A percentile compares a stretch with the other conserved stretches of the same genome.
These are phyloP conservation scores for Apis laboriosa DNA, from an alignment of 1,140 invertebrate genomes.

Conservation along the genomic window DNA sequence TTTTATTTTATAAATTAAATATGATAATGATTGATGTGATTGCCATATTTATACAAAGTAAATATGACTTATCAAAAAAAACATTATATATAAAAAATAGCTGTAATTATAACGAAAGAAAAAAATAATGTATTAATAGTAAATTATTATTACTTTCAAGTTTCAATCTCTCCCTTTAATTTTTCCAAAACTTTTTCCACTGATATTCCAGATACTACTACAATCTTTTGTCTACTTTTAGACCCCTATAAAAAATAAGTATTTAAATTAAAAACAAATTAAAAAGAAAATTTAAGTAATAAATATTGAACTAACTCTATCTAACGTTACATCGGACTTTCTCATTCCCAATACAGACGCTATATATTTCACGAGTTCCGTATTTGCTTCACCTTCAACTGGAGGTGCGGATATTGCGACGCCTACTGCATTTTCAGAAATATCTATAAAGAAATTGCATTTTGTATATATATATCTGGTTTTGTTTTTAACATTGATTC, in stretches of 20 bases:
- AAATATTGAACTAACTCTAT: slow-evolving; percentile 81
- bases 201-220: slow-evolving; percentile 75
- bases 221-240: slow-evolving; percentile 80
- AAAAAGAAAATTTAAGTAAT: neutral
- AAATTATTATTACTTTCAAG: slow-evolving; percentile 14
- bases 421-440: slow-evolving; percentile 81
- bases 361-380: slow-evolving; percentile 87
- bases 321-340: slow-evolving; percentile 86
- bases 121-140: neutral
- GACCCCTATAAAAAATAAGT: slow-evolving; percentile 75
- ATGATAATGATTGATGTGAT: slow-evolving; percentile 39
- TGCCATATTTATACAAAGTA: slow-evolving; percentile 64
- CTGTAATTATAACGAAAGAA: slow-evolving; percentile 4
- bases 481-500: neutral
- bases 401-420: slow-evolving; percentile 89
- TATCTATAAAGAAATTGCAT: slow-evolving; percentile 67
- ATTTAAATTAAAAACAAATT: neutral
- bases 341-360: slow-evolving; percentile 84
- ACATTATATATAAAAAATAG: slow-evolving; percentile 17
- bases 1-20: slow-evolving; percentile 41
- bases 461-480: slow-evolving; percentile 1
- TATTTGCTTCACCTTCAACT: slow-evolving; percentile 90
- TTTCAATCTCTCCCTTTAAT: slow-evolving; percentile 72
- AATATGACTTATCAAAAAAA: slow-evolving; percentile 21
- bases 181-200: slow-evolving; percentile 74